These are phyloP conservation scores for Didymodactylos carnosus DNA, from an alignment of 2,888 invertebrate species.

Conservation along the genomic window DNA sequence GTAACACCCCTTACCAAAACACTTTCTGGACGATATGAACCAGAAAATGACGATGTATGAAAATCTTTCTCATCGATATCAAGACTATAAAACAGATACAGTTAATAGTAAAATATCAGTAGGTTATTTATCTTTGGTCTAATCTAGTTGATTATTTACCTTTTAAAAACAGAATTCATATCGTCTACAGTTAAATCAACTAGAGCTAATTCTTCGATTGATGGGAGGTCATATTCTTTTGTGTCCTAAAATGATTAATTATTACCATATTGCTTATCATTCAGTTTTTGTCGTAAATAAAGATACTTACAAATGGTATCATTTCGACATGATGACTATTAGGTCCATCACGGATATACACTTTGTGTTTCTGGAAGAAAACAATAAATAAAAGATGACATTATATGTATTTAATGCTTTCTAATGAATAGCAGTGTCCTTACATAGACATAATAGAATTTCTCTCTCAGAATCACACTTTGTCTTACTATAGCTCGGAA, in stretches of 20 bases:
- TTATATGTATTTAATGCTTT: too few species aligned
- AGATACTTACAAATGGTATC: neutral
- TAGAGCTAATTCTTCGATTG: neutral
- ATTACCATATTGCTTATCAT: neutral
- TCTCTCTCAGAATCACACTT: too few species aligned
- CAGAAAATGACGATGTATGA: neutral
- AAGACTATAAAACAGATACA: neutral
- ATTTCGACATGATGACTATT: neutral
- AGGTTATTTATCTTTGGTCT: neutral
- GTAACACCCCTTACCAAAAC: slow-evolving; percentile 55
- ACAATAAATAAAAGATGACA: neutral
- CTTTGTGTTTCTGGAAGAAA: neutral
- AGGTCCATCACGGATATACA: neutral
- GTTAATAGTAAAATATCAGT: neutral
- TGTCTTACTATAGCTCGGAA: too few species aligned
- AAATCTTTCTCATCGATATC: neutral
- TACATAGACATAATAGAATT: too few species aligned
- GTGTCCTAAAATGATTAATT: neutral
- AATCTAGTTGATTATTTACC: neutral
- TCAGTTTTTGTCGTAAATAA: too few species aligned
- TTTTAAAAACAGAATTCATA: neutral
- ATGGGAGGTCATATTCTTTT: neutral
- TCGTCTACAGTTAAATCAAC: neutral
- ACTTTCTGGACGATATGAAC: slow-evolving; percentile 39
- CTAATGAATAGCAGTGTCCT: too few species aligned